Evolutionary conservation across 2,113 vertebrate species (phyloP), one percentile per base, ranked within the genome.

Genomic region (Channa argus): DNA sequence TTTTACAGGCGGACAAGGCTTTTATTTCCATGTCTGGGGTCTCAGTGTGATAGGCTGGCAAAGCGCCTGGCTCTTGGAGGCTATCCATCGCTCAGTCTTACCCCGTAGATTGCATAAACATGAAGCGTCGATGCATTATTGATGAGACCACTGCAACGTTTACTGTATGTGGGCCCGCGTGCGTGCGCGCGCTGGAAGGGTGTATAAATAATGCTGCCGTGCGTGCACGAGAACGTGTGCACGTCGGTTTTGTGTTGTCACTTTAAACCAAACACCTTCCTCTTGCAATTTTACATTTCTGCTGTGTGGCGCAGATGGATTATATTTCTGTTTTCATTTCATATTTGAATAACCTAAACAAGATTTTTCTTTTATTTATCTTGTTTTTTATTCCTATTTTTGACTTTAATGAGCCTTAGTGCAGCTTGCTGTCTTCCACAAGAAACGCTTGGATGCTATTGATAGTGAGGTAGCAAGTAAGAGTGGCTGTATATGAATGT

Each of bases 101-200:
- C 92, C 88, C 86, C 92, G 78, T 88, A 85, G 94, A 95, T 94
- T 96, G 94, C 95, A 96, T 96, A 95, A 94, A 96, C 94, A 96
- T 95, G 91, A 93, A 94, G 74, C 80, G 79, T 59, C 77, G 86
- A 95, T 97, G 95, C 96, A 96, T 96, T 95, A 97, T 97, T 95
- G 94, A 97, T 97, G 85, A 95, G 93, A 86, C 60, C 77, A 38
- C 54, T 58, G 84, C 88, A 60, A 83, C 86, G 89, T 88, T 85
- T 77, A 84, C 81, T 89, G 77, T 83, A 80, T 71, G 81, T 64
- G 69, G 15, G 73, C 63, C 10, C 49, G n/a, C 47, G 55, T 61
- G 72, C 58, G 52, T 43, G 55, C 13, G 68, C 14, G 68, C 49
- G 80, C 49, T 24, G 56, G 65, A 65, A 54, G 50, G 61, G 49